Base-by-base conservation (phyloP, 2,113 vertebrate genomes). In the Silurus asotus region DNA sequence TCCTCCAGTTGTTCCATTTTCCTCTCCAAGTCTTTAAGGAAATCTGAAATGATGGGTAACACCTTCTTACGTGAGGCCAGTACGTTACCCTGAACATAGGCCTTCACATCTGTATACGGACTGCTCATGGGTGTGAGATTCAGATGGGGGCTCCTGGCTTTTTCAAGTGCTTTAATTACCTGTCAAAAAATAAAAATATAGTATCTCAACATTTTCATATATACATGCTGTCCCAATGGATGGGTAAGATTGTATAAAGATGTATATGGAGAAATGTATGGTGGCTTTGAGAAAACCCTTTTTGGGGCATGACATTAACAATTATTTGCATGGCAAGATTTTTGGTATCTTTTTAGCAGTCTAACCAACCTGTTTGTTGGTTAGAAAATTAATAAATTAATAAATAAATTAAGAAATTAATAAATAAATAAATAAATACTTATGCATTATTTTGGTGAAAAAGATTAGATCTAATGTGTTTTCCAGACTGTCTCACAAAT, bases 1-100 rank as follows among this genome's bases (percentile, higher is more conserved):
- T 91, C 89, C 55, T 85, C 88, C 64, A 51, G 79, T 79, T 89
- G 48, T 88, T 28, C 76, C 45, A 55, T 74, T 64, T 86, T 87
- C 5, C 55, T 58, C 87, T n/a, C 93, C 92, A 74, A 84, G 85
- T 80, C 92, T 79, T 86, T 90, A 76, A 98, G 93, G 90, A 96
- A 95, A 87, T 94, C 95, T 87, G 94, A 92, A 8, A 99, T 88
- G 25, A 99, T 56, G 76, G 97, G 98, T 84, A 99, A 93, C 9
- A 98, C 90, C 90, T 97, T 97, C 93, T 99, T 99, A 0, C 97
- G 94, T 0, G 97, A 93, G 0, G 94, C 96, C 87, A 93, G 2
- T 0, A 88, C 6, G 88, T 99, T 98, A 89, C 96, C 97, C 92
- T 99, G 97, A 51, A 90, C 13, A 79, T 96, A 99, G 87, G 97